Conservation (phyloP, 2,797 vertebrate species). For the Anguilla anguilla region DNA sequence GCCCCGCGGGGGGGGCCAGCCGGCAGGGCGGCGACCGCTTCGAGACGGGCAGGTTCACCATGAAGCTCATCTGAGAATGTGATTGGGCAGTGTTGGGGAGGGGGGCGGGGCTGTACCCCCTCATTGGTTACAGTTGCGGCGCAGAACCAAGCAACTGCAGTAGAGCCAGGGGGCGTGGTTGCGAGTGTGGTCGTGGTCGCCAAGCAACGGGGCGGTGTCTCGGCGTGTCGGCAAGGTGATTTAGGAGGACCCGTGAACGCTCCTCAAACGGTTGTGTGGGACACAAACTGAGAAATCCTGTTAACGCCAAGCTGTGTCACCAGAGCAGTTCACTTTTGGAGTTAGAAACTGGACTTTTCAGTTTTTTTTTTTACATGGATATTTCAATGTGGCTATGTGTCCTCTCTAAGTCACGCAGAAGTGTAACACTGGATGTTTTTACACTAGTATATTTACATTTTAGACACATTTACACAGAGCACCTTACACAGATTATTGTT, state of each 20-base stretch:
- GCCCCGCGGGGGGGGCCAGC: conserved; percentile 52
- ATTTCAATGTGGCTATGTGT: not conserved
- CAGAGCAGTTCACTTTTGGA: not conserved
- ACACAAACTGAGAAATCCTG: not conserved
- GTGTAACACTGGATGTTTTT: not conserved
- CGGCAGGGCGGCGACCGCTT: conserved; percentile 44
- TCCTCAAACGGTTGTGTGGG: not conserved
- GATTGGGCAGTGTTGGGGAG: not conserved
- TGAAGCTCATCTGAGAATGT: conserved; percentile 73
- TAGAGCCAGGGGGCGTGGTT: not conserved
- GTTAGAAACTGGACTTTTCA: not conserved
- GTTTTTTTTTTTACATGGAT: conserved; percentile 21
- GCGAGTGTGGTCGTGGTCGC: not conserved
- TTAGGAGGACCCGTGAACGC: not conserved
- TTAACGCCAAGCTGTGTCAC: not conserved
- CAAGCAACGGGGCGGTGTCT: not conserved
- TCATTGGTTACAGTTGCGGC: not conserved
- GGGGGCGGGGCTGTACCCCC: not conserved
- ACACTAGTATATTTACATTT: not conserved
- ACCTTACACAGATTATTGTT: not conserved
- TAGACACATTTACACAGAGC: not conserved
- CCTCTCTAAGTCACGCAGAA: not conserved
- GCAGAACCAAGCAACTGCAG: not conserved
- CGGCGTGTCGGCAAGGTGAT: not conserved
- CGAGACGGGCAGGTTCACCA: conserved; percentile 71